Evolutionary conservation across 2,888 invertebrate genomes (phyloP).

Genomic region (Rhorus exstirpatorius): DNA sequence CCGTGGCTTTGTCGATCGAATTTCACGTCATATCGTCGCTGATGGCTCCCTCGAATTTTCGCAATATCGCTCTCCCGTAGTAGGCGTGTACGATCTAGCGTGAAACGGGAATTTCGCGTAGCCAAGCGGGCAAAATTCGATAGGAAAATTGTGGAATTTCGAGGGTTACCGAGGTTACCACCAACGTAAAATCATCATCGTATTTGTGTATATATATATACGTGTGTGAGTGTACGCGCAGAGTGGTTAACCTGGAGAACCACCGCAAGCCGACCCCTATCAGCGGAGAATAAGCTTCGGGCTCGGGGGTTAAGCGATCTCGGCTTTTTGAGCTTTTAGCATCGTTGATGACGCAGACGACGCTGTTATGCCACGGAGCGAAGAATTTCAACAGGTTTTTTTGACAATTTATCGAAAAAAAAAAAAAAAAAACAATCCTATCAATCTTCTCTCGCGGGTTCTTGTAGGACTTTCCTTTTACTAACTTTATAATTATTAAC

Average conservation of each 20-base stretch:
- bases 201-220: neutral
- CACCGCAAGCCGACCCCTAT: conserved; percentile 30
- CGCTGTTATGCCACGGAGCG: conserved; percentile 71
- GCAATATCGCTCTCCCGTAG: conserved; percentile 26
- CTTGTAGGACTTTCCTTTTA: neutral
- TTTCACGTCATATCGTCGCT: conserved; percentile 1
- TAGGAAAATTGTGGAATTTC: conserved; percentile 65
- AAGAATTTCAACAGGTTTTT: conserved; percentile 72
- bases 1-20: conserved; percentile 4
- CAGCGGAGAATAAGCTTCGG: conserved; percentile 28
- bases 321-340: conserved; percentile 68
- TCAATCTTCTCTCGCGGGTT: neutral
- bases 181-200: conserved; percentile 47
- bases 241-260: conserved; percentile 32
- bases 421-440: neutral
- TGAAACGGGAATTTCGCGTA: conserved; percentile 71
- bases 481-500: neutral
- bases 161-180: conserved; percentile 56
- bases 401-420: conserved; percentile 2
- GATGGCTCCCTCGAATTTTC: conserved; percentile 2
- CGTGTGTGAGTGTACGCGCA: conserved; percentile 27
- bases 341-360: conserved; percentile 62
- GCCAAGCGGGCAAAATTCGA: conserved; percentile 65
- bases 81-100: conserved; percentile 61
- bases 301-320: conserved; percentile 64